Conservation (phyloP, 2,888 invertebrate species). For the Coelinius sp. region DNA sequence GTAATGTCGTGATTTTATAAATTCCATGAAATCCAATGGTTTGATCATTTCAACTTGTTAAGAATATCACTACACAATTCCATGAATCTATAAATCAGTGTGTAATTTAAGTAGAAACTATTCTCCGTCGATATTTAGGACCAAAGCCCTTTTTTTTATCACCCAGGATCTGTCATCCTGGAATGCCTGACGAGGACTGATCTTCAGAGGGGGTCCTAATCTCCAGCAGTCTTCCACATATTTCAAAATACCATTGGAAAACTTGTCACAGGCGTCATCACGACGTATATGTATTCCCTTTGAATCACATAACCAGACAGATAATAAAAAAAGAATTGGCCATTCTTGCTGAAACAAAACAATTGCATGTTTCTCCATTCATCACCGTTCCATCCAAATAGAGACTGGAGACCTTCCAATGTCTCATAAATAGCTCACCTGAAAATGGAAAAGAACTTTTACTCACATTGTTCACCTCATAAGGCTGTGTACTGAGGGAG, state of each 20-base stretch:
- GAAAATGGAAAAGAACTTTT: constrained; percentile 22
- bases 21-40: too few species aligned
- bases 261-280: too few species aligned
- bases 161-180: constrained; percentile 39
- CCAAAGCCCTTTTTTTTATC: constrained; percentile 16
- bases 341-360: neutral
- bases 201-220: neutral
- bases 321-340: neutral
- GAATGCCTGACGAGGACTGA: constrained; percentile 47
- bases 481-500: neutral
- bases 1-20: too few species aligned
- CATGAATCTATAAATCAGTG: neutral
- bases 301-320: neutral
- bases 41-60: neutral
- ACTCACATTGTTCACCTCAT: constrained; percentile 13
- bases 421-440: constrained; percentile 3
- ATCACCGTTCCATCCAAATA: neutral
- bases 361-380: constrained; percentile 1
- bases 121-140: neutral
- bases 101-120: neutral
- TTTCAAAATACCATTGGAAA: constrained; percentile 17
- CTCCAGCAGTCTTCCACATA: neutral
- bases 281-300: neutral
- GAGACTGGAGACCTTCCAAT: neutral
- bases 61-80: too few species aligned